Evolutionary conservation across 2,113 vertebrate species (phyloP).

Genomic region (Epinephelus cyanopodus): DNA sequence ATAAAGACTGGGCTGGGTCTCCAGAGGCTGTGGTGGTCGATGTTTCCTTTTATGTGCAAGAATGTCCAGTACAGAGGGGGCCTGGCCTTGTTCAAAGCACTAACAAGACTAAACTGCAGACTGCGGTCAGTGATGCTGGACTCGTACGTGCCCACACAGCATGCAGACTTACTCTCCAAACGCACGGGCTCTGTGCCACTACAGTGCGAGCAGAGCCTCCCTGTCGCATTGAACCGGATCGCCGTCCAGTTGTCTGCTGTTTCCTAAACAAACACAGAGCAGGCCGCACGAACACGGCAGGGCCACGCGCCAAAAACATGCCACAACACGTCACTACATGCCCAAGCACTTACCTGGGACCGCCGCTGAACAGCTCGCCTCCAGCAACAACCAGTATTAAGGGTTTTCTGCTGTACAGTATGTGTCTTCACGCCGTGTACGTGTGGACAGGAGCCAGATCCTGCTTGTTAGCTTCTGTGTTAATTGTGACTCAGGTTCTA

Average conservation of each 20-base stretch:
- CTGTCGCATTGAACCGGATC: neutral
- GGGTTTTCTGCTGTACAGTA: neutral
- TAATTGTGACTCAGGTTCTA: no score
- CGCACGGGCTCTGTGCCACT: neutral
- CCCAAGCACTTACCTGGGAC: constrained; percentile 72
- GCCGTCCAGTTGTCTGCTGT: neutral
- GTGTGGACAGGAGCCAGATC: neutral
- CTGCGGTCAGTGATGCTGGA: neutral
- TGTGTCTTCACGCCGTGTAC: neutral
- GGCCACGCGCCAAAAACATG: constrained; percentile 52
- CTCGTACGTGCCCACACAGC: neutral
- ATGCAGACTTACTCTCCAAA: constrained; percentile 14
- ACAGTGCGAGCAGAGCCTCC: neutral
- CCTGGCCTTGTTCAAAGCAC: neutral
- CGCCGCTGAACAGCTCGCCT: constrained; percentile 38
- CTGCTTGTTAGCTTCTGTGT: neutral
- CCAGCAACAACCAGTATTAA: constrained; percentile 38
- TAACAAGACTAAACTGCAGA: accelerated
- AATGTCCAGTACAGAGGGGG: neutral
- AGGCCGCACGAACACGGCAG: neutral
- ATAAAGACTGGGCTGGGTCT: constrained; percentile 26
- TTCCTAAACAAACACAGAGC: constrained; percentile 48
- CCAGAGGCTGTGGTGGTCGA: neutral
- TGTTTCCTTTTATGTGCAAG: constrained; percentile 29
- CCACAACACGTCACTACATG: constrained; percentile 66